Conservation (phyloP, 2,797 vertebrate species). For the Peromyscus aztecus region DNA sequence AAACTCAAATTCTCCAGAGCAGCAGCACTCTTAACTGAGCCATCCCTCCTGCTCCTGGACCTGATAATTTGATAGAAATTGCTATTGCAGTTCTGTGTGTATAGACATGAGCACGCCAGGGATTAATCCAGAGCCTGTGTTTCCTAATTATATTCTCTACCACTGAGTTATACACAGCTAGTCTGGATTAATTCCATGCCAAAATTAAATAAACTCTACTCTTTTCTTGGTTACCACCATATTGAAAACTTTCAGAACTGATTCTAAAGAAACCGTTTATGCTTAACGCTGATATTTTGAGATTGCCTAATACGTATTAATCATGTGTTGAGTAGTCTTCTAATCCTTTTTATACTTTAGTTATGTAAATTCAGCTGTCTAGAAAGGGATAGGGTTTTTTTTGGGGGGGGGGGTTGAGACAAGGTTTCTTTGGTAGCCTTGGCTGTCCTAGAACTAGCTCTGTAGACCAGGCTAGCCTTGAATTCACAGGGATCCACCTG, state of each 20-base stretch:
- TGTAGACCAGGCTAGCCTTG: not conserved
- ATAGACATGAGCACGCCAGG: not conserved
- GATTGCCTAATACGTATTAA: not conserved
- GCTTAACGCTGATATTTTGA: conserved; percentile 57
- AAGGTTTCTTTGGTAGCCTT: not conserved
- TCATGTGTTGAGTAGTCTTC: conserved; percentile 47
- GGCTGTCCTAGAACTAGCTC: not conserved
- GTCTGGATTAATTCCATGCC: not conserved
- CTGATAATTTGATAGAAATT: no score
- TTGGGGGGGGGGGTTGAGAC: not conserved
- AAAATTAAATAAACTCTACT: conserved; percentile 36
- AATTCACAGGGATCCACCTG: not conserved
- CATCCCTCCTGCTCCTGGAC: not conserved
- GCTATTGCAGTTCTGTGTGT: no score
- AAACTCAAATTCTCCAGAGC: not conserved
- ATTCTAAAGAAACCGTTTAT: conserved; percentile 42
- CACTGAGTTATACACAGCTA: not conserved
- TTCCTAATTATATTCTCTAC: not conserved
- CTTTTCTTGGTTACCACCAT: conserved; percentile 32
- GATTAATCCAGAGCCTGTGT: not conserved
- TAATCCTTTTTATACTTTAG: conserved; percentile 1
- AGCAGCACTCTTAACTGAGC: not conserved
- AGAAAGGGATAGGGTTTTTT: not conserved
- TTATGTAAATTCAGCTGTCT: conserved; percentile 33
- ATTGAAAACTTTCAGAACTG: conserved; percentile 38